Evolutionary conservation across 2,113 vertebrate genomes (phyloP), one percentile per base, ranked within the genome.

Genomic region (Cyanoderma ruficeps): DNA sequence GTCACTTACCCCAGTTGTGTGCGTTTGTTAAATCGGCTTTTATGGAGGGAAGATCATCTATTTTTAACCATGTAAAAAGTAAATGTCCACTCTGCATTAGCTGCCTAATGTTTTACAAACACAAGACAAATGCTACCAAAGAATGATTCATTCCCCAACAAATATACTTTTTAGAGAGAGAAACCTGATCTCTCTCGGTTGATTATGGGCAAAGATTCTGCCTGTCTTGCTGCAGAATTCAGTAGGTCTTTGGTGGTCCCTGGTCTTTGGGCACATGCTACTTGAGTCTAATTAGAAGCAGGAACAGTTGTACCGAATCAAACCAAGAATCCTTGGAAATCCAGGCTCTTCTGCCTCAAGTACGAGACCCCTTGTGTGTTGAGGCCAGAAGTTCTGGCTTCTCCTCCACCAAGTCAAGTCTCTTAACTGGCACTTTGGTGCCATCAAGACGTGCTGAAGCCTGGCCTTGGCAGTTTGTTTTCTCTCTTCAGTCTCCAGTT

Each of bases 91-190:
- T 93, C 44, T 84, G 50, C 9, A 24, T 81, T 90, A 91, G 39
- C 61, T 89, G 28, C 21, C 27, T 91, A 31, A 86, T 92, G 65
- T 88, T 90, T n/a, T 89, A 60, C 83, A 89, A 93, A 95, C 56
- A 74, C 18, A 80, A 28, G 72, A 49, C 64, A 84, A 60, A 76
- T 92, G 56, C 89, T 93, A 87, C 49, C 68, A 71, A 68, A 87
- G 68, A n/a, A 52, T 92, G 68, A 92, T 74, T 93, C 59, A 67
- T 81, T 56, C 44, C 15, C 46, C 70, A 35, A 63, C 17, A 6
- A 33, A 86, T 27, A 46, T 46, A 42, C 46, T 56, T 83, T 83
- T 63, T 55, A 70, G 25, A 70, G 59, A 50, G 28, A 88, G 35
- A 90, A 90, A 67, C 23, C 11, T 35, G 10, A n/a, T 37, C 33